Evolutionary conservation across 1,140 invertebrate species (phyloP).

Genomic region (Caenorhabditis briggsae): DNA sequence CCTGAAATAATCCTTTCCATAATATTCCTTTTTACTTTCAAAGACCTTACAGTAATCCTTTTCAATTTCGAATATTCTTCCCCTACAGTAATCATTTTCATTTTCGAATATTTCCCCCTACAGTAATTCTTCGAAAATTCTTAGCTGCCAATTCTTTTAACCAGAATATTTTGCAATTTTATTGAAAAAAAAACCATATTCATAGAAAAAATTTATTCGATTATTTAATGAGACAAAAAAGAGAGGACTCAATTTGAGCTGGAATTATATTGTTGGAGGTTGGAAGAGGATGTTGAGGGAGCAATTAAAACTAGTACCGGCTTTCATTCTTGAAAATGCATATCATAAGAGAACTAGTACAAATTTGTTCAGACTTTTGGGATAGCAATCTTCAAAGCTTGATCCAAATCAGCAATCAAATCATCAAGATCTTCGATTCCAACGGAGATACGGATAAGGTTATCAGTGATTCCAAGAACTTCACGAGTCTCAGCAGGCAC

Average conservation of each 20-base stretch:
- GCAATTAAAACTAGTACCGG: conserved; percentile 33
- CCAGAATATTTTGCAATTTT: no score
- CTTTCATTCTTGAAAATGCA: conserved; percentile 23
- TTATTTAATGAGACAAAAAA: no score
- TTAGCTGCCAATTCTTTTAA: no score
- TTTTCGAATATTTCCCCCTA: no score
- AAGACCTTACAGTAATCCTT: no score
- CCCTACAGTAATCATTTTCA: no score
- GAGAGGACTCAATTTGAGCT: background rate
- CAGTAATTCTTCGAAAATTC: no score
- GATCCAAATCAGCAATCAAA: conserved; percentile 88
- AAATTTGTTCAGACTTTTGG: background rate
- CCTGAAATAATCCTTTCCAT: no score
- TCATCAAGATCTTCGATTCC: conserved; percentile 90
- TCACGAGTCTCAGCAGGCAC: conserved; percentile 82
- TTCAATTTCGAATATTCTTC: no score
- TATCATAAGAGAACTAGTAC: conserved; percentile 13
- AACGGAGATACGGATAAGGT: conserved; percentile 89
- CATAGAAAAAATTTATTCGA: conserved; percentile 1
- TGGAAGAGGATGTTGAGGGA: background rate
- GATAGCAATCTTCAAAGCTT: conserved; percentile 81
- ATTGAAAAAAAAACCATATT: no score
- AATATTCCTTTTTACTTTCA: no score
- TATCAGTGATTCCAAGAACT: conserved; percentile 87
- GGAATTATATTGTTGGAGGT: background rate